Evolutionary conservation across 2,888 invertebrate species (phyloP), one percentile per base, ranked within the genome.

Genomic region (Antheraea assamensis): DNA sequence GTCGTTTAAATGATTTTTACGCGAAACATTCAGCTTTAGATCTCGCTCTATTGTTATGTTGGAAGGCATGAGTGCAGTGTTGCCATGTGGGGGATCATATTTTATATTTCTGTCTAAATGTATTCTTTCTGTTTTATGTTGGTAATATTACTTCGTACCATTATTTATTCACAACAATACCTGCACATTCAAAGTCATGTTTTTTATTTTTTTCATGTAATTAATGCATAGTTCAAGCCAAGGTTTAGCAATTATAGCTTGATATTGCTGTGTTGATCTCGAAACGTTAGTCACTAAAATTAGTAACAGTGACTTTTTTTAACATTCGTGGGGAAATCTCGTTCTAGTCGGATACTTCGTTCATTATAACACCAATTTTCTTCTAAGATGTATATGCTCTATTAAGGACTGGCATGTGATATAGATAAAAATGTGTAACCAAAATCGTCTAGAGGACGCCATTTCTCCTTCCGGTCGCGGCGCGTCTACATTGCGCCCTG

Each of bases 1-100:
- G 68, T 68, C 68, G 68, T 35, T 68, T 68, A 66, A 71, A 66
- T 71, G 71, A 74, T 74, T 71, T 58, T 71, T 71, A 71, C 35
- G 66, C 42, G 55, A 58, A 71, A 72, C 66, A 35, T 19, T 1
- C 66, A 68, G 10, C 68, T 19, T 68, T 68, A 68, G 68, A 35
- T 68, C 68, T 68, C 35, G n/a, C 15, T 31, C 68, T 68, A 68
- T 68, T 68, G 68, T 68, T 35, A 68, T 35, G 35, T 68, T 13
- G 42, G 35, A 35, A 35, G 68, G 68, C 68, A 35, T 68, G 35
- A 68, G 68, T 35, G 35, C 68, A 35, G 61, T 68, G 68, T 68
- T 35, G 31, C 35, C 21, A 35, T 68, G 68, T 35, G 35, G 68
- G 68, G n/a, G 35, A 68, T 68, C 19, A 10, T 68, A n/a, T 68